phyloP scores from a whole-genome alignment of 2,888 invertebrate species.

The Melieria picta region DNA sequence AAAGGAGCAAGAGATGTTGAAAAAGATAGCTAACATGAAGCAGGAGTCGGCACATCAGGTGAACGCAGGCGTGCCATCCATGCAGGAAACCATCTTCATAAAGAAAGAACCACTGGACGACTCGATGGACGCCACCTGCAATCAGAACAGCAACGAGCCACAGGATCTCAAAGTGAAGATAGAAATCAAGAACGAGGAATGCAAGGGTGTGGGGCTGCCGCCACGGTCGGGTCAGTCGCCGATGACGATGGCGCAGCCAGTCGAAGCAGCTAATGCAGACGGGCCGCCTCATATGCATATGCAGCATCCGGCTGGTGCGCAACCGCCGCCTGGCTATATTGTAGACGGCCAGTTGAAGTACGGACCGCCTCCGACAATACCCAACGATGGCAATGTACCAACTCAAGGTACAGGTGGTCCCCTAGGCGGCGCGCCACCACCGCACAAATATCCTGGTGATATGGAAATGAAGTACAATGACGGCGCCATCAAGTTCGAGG shows the following conservation, averaged over 20 bases:
- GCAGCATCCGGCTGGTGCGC: slow-evolving; percentile 43
- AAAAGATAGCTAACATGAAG: slow-evolving; percentile 65
- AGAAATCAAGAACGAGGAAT: slow-evolving; percentile 69
- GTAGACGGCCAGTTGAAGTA: slow-evolving; percentile 60
- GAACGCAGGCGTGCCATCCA: slow-evolving; percentile 26
- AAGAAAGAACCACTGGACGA: slow-evolving; percentile 67
- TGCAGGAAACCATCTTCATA: slow-evolving; percentile 70
- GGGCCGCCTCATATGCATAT: slow-evolving; percentile 47
- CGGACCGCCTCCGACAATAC: slow-evolving; percentile 52
- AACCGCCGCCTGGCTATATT: slow-evolving; percentile 55
- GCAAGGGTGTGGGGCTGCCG: slow-evolving; percentile 49
- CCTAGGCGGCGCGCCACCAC: slow-evolving; percentile 39
- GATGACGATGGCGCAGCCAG: slow-evolving; percentile 23
- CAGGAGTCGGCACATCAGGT: slow-evolving; percentile 58
- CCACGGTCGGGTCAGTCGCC: slow-evolving; percentile 35
- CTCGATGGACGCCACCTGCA: slow-evolving; percentile 65
- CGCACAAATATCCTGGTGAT: slow-evolving; percentile 62
- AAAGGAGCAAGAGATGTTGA: slow-evolving; percentile 65
- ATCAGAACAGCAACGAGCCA: slow-evolving; percentile 71
- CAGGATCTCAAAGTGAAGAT: slow-evolving; percentile 80
- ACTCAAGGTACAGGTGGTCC: slow-evolving; percentile 47
- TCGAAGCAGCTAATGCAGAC: slow-evolving; percentile 12
- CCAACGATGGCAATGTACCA: slow-evolving; percentile 49
- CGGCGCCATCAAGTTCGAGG: slow-evolving; percentile 58
- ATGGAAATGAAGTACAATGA: slow-evolving; percentile 64